Base-by-base conservation (phyloP, 1,140 invertebrate species). In the Patella vulgata region DNA sequence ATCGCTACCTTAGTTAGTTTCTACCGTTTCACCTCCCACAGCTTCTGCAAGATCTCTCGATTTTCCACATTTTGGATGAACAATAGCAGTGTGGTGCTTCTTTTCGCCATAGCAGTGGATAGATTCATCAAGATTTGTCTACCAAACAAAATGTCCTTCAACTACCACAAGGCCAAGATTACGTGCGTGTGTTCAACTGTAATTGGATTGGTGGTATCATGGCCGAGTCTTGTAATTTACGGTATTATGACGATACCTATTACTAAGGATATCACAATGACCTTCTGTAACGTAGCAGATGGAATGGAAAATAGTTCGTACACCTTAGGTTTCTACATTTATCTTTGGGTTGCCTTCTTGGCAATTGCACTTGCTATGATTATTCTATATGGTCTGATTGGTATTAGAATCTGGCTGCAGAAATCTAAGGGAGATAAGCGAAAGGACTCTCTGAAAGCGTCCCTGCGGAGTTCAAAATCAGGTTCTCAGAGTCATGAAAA, bases 61-160 rank as follows among this genome's bases (percentile, higher is more conserved):
- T 76, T 75, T 46, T 54, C 75, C 5, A 65, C 69, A 31, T 79
- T 70, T 61, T 73, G 70, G 23, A 65, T 73, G 14, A 70, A 64
- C 28, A 61, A 71, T 17, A 66, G 68, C 1, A 70, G 66, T 12
- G 70, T 69, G 14, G 28, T 74, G 6, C 56, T 76, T 12, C 47
- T 80, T 1, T 65, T 80, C 6, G 55, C 72, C 30, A 79, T 80
- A 39, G 72, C 76, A 28, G 56, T 74, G 27, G 78, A 80, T 51
- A 53, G 78, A 17, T 80, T 72, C 61, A 51, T 72, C 23, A 75
- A 75, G 51, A 74, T 80, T n/a, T 75, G 77, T 43, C 51, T 67
- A 44, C 78, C 77, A 0, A 57, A 69, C 25, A 53, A 65, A 5
- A 56, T 48, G 25, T 46, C 69, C 5, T 56, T 79, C 19, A 69